These are phyloP conservation scores for Anabas testudineus DNA, from an alignment of 2,797 vertebrate genomes.

Conservation along the genomic window DNA sequence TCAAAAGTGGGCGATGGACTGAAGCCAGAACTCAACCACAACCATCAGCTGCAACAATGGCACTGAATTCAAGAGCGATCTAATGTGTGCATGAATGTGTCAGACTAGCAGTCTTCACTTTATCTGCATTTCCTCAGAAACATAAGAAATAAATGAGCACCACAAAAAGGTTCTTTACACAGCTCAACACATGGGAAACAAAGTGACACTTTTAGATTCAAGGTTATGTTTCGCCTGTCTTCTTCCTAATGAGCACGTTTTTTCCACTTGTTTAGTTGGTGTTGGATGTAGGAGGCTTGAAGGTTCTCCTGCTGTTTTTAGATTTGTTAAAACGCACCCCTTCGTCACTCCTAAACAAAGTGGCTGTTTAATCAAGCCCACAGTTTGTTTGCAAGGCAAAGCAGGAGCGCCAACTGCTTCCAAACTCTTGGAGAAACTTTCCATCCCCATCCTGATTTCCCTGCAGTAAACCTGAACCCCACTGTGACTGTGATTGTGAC, in stretches of 20 bases:
- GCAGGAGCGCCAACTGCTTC: constrained; percentile 46
- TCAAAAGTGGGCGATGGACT: constrained; percentile 1
- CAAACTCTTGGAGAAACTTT: constrained; percentile 43
- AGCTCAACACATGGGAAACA: background rate
- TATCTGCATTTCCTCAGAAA: background rate
- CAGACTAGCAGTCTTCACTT: background rate
- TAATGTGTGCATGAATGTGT: background rate
- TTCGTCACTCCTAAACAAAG: constrained; percentile 63
- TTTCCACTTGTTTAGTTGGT: background rate
- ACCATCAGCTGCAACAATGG: constrained; percentile 3
- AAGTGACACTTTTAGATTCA: background rate
- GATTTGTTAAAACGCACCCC: constrained; percentile 34
- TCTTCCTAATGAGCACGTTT: background rate
- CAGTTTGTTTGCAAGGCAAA: constrained; percentile 74
- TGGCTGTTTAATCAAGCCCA: constrained; percentile 44
- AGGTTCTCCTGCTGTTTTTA: constrained; percentile 23
- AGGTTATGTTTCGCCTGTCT: background rate
- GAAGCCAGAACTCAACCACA: constrained; percentile 13
- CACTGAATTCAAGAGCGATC: background rate
- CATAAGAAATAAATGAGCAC: background rate
- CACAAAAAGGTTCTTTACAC: background rate
- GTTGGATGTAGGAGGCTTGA: background rate
- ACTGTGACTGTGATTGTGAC: constrained; percentile 51
- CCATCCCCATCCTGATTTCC: constrained; percentile 28
- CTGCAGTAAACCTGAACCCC: constrained; percentile 41